phyloP scores from a whole-genome alignment of 2,888 invertebrate species.

The Ochropleura leucogaster region DNA sequence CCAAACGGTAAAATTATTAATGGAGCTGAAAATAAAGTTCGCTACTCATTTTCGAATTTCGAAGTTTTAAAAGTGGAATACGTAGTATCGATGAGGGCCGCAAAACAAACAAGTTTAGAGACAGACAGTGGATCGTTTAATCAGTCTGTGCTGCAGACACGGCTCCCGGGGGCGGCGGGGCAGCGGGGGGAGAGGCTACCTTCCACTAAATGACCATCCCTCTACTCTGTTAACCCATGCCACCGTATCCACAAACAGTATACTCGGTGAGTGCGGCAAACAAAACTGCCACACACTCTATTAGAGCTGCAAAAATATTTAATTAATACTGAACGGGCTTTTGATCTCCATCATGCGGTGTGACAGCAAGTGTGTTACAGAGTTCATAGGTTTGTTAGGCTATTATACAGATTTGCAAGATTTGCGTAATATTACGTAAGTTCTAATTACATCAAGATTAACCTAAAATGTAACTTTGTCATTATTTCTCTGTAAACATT shows the following conservation, averaged over 20 bases:
- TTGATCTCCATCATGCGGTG: background rate
- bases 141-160: constrained; percentile 87
- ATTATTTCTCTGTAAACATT: background rate
- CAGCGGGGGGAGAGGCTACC: constrained; percentile 77
- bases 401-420: background rate
- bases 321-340: constrained; percentile 2
- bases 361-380: background rate
- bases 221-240: constrained; percentile 87
- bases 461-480: background rate
- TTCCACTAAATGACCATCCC: constrained; percentile 90
- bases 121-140: constrained; percentile 87
- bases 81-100: constrained; percentile 75
- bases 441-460: background rate
- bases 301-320: constrained; percentile 67
- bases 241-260: constrained; percentile 89
- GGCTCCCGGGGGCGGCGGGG: constrained; percentile 59
- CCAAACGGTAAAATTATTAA: constrained; percentile 19
- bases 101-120: constrained; percentile 83
- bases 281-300: constrained; percentile 62
- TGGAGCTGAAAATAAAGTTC: constrained; percentile 21
- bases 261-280: constrained; percentile 85
- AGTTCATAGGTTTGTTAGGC: background rate
- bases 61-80: constrained; percentile 70
- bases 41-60: constrained; percentile 53
- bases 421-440: background rate